Evolutionary conservation across 2,113 vertebrate genomes (phyloP), one percentile per base, ranked within the genome.

Genomic region (Tichodroma muraria): DNA sequence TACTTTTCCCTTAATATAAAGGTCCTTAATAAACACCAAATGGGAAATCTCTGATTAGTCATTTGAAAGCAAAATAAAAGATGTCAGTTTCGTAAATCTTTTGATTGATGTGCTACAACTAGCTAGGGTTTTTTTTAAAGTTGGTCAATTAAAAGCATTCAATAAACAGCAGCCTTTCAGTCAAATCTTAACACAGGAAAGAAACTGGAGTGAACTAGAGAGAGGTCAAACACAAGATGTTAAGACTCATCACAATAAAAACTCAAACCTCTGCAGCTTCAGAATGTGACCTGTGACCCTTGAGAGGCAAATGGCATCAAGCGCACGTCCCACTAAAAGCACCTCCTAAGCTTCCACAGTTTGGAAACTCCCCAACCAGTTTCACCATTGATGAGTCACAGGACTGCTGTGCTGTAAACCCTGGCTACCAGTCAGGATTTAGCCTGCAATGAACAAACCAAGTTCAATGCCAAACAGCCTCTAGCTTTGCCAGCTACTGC

Each of bases 201-300:
- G 71, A 73, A 17, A 54, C 24, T 31, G 24, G 30, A 70, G 37
- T 22, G 18, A 91, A 64, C 40, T 31, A 86, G 56, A 66, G 47
- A 88, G 77, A 88, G 90, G 91, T 94, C 79, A 96, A 91, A 91
- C 0, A 0, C 52, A 94, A 87, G 84, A 73, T 33, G 38, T 88
- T 93, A 87, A 93, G 87, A 73, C 75, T 90, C 79, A 93, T 82
- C 75, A 85, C 89, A 92, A 83, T 56, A 96, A 97, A 94, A 91
- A 45, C 31, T 71, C 72, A 78, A 91, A 91, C 60, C 53, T 90
- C 76, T 93, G 88, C 60, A 83, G 80, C 80, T 93, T 94, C 72
- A 91, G 71, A 91, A 86, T 71, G 71, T 57, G 85, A 94, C 90
- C 94, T 92, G 37, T 78, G 79, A 95, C 90, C 88, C 57, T 5